These are phyloP conservation scores for Aphaenogaster rudis DNA, from an alignment of 1,140 invertebrate species.

Conservation along the genomic window DNA sequence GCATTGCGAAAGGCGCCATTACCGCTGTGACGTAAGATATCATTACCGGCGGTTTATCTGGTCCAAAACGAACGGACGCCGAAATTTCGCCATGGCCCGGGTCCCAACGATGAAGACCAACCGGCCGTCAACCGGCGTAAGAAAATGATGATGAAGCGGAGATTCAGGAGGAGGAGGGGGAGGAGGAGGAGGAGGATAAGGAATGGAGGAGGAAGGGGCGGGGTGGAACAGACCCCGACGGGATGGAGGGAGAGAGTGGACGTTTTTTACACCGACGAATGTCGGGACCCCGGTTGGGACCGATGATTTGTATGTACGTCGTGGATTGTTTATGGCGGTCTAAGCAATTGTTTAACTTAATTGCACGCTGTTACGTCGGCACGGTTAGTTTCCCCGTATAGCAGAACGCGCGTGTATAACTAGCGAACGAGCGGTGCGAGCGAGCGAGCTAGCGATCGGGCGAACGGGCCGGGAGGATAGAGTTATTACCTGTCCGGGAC, in stretches of 20 bases:
- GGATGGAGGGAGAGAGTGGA: constrained; percentile 51
- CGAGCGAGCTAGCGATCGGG: constrained; percentile 28
- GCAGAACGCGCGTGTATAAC: constrained; percentile 69
- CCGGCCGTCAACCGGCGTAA: constrained; percentile 30
- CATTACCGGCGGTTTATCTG: constrained; percentile 71
- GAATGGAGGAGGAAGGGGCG: background rate
- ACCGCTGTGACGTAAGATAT: constrained; percentile 71
- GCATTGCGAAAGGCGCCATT: constrained; percentile 65
- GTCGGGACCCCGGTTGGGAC: constrained; percentile 52
- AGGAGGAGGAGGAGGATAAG: background rate
- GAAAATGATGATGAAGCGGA: constrained; percentile 41
- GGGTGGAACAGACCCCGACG: background rate
- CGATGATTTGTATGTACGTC: constrained; percentile 82
- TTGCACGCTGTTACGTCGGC: constrained; percentile 83
- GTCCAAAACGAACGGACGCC: constrained; percentile 49
- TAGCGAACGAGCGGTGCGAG: constrained; percentile 11
- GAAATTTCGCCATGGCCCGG: constrained; percentile 55
- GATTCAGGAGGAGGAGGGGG: background rate
- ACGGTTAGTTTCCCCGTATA: constrained; percentile 82
- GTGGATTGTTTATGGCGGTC: constrained; percentile 82
- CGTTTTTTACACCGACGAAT: constrained; percentile 70
- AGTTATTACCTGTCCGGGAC: constrained; percentile 84
- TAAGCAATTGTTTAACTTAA: constrained; percentile 86
- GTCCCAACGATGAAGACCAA: constrained; percentile 35
- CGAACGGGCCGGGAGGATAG: constrained; percentile 77